Conservation (phyloP, 2,113 vertebrate genomes). For the Microtus pennsylvanicus region DNA sequence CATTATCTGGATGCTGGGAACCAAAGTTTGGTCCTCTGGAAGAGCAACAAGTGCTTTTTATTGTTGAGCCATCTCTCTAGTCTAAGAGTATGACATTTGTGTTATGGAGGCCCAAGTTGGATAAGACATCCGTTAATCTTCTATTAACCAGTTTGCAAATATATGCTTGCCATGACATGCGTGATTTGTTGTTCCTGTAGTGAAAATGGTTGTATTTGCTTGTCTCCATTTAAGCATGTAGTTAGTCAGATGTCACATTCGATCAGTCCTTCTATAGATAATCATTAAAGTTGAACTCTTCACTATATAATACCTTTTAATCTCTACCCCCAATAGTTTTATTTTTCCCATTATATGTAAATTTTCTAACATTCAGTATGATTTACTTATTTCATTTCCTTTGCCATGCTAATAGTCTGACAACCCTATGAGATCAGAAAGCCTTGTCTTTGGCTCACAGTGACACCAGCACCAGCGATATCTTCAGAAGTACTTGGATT, state of each 20-base stretch:
- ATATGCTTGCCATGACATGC: rapidly evolving
- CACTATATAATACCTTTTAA: not conserved
- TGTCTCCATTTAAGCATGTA: not conserved
- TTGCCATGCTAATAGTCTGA: not conserved
- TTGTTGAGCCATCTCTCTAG: not conserved
- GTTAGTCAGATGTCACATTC: not conserved
- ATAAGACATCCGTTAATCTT: not conserved
- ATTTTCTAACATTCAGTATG: not conserved
- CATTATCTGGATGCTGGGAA: not conserved
- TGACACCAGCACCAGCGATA: not conserved
- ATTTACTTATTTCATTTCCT: too few relatives aligned
- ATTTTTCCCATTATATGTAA: not conserved
- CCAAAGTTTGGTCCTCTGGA: not conserved
- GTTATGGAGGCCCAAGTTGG: not conserved
- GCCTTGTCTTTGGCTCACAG: not conserved
- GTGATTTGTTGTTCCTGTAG: not conserved
- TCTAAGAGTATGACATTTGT: not conserved
- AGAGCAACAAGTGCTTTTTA: not conserved
- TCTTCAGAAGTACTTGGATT: not conserved
- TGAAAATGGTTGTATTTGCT: not conserved
- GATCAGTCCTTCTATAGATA: not conserved
- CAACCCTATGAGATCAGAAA: not conserved
- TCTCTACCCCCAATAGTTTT: rapidly evolving
- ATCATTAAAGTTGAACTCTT: not conserved
- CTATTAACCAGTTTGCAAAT: not conserved